Evolutionary conservation across 2,797 vertebrate species (phyloP).

Genomic region (Hypotaenidia okinawae): DNA sequence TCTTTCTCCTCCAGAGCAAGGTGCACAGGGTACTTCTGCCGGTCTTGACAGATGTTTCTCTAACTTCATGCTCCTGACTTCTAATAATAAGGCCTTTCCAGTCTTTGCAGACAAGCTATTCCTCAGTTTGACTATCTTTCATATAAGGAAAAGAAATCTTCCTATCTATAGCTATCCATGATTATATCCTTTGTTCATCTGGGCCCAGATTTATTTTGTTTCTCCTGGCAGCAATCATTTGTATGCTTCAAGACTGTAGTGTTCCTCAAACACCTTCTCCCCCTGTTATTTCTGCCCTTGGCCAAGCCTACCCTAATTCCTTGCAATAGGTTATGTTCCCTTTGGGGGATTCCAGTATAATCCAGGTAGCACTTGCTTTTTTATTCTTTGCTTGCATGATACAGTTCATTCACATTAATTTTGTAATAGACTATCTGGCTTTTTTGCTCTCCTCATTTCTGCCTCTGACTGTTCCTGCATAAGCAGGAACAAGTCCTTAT

Average conservation of each 20-base stretch:
- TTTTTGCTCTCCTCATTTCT: not conserved
- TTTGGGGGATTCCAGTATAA: not conserved
- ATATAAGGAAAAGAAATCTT: not conserved
- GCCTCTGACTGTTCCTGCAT: not conserved
- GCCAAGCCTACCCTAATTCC: not conserved
- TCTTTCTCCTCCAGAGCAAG: not conserved
- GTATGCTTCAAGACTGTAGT: not conserved
- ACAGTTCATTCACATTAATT: not conserved
- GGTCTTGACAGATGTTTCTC: not conserved
- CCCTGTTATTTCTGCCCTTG: not conserved
- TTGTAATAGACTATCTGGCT: not conserved
- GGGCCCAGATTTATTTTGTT: not conserved
- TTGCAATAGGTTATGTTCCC: not conserved
- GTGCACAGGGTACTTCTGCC: not conserved
- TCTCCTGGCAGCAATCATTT: not conserved
- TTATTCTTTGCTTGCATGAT: not conserved
- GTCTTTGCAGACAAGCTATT: not conserved
- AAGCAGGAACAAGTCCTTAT: not conserved
- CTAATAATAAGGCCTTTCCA: not conserved
- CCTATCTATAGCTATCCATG: not conserved
- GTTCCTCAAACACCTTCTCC: not conserved
- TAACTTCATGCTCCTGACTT: not conserved
- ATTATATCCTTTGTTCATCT: not conserved
- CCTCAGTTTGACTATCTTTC: not conserved
- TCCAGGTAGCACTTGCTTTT: not conserved